Conservation (phyloP, 2,888 invertebrate species). For the Brachyopa scutellaris region DNA sequence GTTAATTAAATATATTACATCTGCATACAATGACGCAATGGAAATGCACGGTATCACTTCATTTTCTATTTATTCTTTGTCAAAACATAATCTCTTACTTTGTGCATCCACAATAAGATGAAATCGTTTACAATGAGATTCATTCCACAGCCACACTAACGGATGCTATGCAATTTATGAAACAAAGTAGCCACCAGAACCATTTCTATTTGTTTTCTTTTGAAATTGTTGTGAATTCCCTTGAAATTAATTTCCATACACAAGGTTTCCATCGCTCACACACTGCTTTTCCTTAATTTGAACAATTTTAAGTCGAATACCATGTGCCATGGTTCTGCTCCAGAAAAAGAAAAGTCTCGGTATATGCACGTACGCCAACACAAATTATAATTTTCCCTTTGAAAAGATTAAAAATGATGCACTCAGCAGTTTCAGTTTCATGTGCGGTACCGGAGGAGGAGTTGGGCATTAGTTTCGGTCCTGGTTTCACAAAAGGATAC, state of each 20-base stretch:
- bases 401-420: constrained; percentile 62
- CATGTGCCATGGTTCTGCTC: constrained; percentile 28
- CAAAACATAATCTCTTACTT: background rate
- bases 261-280: background rate
- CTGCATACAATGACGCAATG: no score
- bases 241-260: constrained; percentile 56
- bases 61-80: no score
- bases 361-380: background rate
- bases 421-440: constrained; percentile 33
- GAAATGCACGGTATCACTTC: no score
- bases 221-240: constrained; percentile 36
- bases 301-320: constrained; percentile 55
- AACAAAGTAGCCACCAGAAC: background rate
- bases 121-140: background rate
- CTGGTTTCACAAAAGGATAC: background rate
- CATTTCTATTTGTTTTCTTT: constrained; percentile 7
- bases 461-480: constrained; percentile 34
- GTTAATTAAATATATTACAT: no score
- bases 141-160: background rate
- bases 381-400: constrained; percentile 52
- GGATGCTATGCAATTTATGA: background rate
- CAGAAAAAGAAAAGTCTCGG: background rate
- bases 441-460: background rate
- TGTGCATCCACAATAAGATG: background rate
- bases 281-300: constrained; percentile 27